Evolutionary conservation across 2,797 vertebrate genomes (phyloP).

Genomic region (Phrynocephalus forsythii): DNA sequence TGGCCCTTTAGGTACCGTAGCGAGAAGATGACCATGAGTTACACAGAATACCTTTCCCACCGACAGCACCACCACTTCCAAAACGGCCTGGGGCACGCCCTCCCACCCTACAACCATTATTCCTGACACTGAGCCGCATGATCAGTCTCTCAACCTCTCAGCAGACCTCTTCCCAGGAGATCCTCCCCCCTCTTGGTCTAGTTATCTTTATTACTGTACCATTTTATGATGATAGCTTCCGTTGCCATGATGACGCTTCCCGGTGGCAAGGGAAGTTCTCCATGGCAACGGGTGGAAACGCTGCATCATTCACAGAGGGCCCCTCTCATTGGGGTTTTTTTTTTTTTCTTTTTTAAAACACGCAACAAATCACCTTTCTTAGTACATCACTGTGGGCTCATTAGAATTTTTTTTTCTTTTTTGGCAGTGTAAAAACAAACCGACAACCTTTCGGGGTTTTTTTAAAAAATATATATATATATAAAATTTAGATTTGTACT

Average conservation of each 20-base stretch:
- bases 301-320: slow-evolving; percentile 83
- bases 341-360: slow-evolving; percentile 65
- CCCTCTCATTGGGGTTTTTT: slow-evolving; percentile 40
- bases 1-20: slow-evolving; percentile 91
- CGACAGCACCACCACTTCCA: slow-evolving; percentile 99
- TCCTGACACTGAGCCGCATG: slow-evolving; percentile 99
- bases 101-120: slow-evolving; percentile 99
- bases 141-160: slow-evolving; percentile 99
- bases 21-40: slow-evolving; percentile 99
- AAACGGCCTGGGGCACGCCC: slow-evolving; percentile 98
- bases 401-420: slow-evolving; percentile 23
- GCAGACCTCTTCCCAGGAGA: slow-evolving; percentile 99
- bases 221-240: slow-evolving; percentile 99
- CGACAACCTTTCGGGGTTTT: slow-evolving; percentile 63
- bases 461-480: slow-evolving; percentile 48
- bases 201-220: slow-evolving; percentile 99
- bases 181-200: slow-evolving; percentile 99
- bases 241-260: slow-evolving; percentile 88
- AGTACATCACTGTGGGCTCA: slow-evolving; percentile 80
- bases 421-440: slow-evolving; percentile 85
- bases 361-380: slow-evolving; percentile 36
- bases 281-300: slow-evolving; percentile 96
- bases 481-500: slow-evolving; percentile 76
- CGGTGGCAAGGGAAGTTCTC: slow-evolving; percentile 78
- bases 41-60: slow-evolving; percentile 98